Evolutionary conservation across 2,888 invertebrate genomes (phyloP).

Genomic region (Drosophila anomelani): DNA sequence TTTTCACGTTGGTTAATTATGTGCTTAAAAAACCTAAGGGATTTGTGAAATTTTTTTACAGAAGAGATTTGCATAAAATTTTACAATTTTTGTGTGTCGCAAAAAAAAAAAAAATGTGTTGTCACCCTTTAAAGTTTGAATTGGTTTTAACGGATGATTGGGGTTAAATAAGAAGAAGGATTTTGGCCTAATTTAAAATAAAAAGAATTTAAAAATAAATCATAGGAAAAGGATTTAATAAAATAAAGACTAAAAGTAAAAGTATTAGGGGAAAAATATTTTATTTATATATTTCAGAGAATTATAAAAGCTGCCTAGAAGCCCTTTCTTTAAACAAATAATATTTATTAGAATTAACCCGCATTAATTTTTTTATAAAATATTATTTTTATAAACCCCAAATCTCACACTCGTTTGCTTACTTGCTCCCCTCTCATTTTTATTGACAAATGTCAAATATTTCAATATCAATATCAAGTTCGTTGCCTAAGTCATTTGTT

Average conservation of each 20-base stretch:
- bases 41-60: slow-evolving; percentile 49
- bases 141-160: background rate
- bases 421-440: background rate
- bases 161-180: background rate
- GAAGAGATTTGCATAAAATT: slow-evolving; percentile 67
- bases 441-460: slow-evolving; percentile 52
- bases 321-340: background rate
- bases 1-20: slow-evolving; percentile 59
- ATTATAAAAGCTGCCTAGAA: no score
- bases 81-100: slow-evolving; percentile 46
- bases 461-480: slow-evolving; percentile 70
- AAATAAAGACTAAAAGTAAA: no score
- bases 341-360: background rate
- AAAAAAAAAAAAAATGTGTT: slow-evolving; percentile 8
- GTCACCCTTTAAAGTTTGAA: background rate
- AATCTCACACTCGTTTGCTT: background rate
- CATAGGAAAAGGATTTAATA: background rate
- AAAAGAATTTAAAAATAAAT: background rate
- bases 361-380: background rate
- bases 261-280: no score
- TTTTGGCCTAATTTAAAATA: background rate
- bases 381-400: background rate
- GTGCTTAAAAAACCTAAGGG: slow-evolving; percentile 55
- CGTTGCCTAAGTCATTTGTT: slow-evolving; percentile 80
- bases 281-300: no score